phyloP scores from a whole-genome alignment of 2,113 vertebrate species.

The Proteles cristata region DNA sequence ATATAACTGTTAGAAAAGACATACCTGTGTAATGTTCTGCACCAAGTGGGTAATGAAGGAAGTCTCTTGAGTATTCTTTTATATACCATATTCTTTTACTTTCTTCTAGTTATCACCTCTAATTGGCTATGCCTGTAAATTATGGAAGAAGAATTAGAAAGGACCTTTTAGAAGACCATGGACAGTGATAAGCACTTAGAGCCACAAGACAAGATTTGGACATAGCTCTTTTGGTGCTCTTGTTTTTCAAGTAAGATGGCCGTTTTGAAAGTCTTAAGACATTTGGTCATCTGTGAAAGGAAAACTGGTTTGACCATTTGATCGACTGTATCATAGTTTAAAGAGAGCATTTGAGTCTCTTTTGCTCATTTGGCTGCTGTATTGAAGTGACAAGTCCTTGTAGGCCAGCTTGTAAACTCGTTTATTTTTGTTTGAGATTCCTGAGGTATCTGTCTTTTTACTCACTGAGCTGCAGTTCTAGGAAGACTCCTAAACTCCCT shows the following conservation, averaged over 20 bases:
- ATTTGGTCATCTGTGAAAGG: not conserved
- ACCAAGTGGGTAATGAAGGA: not conserved
- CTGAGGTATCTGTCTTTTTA: constrained; percentile 71
- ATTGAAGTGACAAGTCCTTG: constrained; percentile 54
- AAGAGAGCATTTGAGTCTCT: constrained; percentile 37
- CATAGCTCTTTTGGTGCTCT: not conserved
- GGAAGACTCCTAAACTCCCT: constrained; percentile 38
- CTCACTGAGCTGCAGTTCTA: constrained; percentile 40
- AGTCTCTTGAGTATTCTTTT: not conserved
- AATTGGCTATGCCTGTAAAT: not conserved
- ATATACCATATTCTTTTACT: not conserved
- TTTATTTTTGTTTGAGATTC: constrained; percentile 73
- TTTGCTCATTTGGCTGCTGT: not conserved
- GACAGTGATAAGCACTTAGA: not conserved
- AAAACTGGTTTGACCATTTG: not conserved
- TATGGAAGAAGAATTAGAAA: not conserved
- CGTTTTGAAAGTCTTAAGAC: not conserved
- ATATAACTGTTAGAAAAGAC: not conserved
- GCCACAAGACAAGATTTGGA: not conserved
- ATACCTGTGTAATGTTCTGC: not conserved
- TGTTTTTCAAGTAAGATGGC: not conserved
- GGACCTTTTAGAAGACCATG: not conserved
- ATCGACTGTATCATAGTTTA: not conserved
- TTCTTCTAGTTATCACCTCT: not conserved
- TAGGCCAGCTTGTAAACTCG: constrained; percentile 46